Percentiles rank a stretch among this genome's conserved stretches.
Conservation (phyloP, 2,888 invertebrate genomes). For the Apeira syringaria region DNA sequence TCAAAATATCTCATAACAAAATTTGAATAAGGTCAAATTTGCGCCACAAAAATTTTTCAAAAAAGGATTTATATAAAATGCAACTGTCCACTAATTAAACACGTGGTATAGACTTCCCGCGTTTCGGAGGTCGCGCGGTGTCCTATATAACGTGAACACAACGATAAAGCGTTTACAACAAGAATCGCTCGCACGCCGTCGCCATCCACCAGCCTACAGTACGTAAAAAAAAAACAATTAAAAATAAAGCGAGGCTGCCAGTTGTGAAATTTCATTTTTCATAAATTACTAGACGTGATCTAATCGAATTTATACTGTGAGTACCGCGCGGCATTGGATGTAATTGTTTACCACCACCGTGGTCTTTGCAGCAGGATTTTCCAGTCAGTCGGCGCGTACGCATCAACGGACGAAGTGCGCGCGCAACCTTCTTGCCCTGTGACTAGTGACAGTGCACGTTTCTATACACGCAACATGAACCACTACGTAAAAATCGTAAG, state of each 20-base stretch:
- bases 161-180: constrained; percentile 68
- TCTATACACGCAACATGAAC: constrained; percentile 55
- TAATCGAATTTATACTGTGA: constrained; percentile 37
- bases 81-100: constrained; percentile 19
- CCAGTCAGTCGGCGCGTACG: constrained; percentile 61
- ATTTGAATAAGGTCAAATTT: too few relatives aligned
- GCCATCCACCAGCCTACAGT: constrained; percentile 61
- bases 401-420: constrained; percentile 58
- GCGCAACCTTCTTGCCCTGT: constrained; percentile 41
- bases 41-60: too few relatives aligned
- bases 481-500: constrained; percentile 73
- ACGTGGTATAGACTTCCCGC: constrained; percentile 59
- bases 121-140: constrained; percentile 71
- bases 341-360: constrained; percentile 62
- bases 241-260: constrained; percentile 32
- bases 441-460: constrained; percentile 61
- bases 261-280: constrained; percentile 40
- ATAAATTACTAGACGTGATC: constrained; percentile 50
- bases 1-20: too few relatives aligned
- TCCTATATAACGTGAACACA: constrained; percentile 75
- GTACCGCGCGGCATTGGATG: constrained; percentile 47
- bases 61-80: constrained; percentile 16
- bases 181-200: constrained; percentile 64
- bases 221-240: constrained; percentile 58
- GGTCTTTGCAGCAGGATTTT: constrained; percentile 69